Evolutionary conservation across 2,888 invertebrate species (phyloP), one percentile per base, ranked within the genome.

Genomic region (Caenorhabditis plicata): DNA sequence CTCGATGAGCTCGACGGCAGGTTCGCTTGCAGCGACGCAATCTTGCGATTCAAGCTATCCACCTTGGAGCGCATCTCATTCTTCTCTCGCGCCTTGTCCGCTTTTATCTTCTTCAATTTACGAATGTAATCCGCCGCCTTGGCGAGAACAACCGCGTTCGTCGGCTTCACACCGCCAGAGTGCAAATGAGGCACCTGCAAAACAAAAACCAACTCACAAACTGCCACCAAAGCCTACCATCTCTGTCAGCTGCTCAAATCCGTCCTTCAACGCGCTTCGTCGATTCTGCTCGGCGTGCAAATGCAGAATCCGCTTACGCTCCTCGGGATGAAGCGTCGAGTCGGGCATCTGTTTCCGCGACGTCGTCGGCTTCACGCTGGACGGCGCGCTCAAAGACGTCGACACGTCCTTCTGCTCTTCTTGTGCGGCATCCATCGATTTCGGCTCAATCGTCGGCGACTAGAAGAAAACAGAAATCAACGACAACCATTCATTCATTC

Each of bases 251-350:
- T 74, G 71, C 23, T 80, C 80, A 52, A 80, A 80, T 17, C 80
- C 80, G 45, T 80, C 80, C 49, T 81, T 80, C 44, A 80, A 49
- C 0, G 80, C 80, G 36, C 61, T 69, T 39, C 80, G 43, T 17
- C 80, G 46, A 53, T 73, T 78, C 50, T 80, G 80, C 50, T 80
- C 80, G 5, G 80, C 80, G 54, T 78, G 67, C 47, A 81, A 60
- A 60, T 80, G 80, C n/a, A 77, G 55, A 8, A 81, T 72, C 26
- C 80, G 49, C 46, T 80, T 80, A 4, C 80, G 38, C 40, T 81
- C 80, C 31, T 72, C 73, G 29, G 78, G 77, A 53, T 77, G 72
- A 13, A 75, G 44, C 0, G 78, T 78, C 42, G 76, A 76, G 44
- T 80, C 79, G 13, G 79, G 78, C 4, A 66, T 69, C 26, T 65